Evolutionary conservation across 2,888 invertebrate genomes (phyloP).

Genomic region (Meta bourneti): DNA sequence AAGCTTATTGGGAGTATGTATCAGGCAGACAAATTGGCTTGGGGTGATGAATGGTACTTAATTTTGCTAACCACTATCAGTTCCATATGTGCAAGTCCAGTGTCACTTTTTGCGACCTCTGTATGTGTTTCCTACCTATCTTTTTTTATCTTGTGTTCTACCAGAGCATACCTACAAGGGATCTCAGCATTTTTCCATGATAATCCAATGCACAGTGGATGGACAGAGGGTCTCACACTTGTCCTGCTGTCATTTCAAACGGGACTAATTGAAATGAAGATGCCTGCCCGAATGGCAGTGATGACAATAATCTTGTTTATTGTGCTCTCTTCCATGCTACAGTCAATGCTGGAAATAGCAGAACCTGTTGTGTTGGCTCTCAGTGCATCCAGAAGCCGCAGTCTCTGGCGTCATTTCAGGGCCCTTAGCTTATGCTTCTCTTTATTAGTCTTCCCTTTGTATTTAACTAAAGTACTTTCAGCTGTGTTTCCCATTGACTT

Average conservation of each 20-base stretch:
- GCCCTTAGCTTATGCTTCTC: conserved; percentile 81
- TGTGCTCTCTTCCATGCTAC: conserved; percentile 83
- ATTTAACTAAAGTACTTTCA: conserved; percentile 82
- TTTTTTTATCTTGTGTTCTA: conserved; percentile 81
- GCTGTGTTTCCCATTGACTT: conserved; percentile 82
- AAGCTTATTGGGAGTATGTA: conserved; percentile 80
- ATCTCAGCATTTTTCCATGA: conserved; percentile 79
- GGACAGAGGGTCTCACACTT: conserved; percentile 83
- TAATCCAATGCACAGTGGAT: conserved; percentile 81
- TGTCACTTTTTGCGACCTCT: conserved; percentile 82
- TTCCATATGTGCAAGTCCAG: conserved; percentile 82
- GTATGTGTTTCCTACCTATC: conserved; percentile 83
- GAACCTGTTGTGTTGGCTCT: conserved; percentile 83
- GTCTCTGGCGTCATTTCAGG: conserved; percentile 80
- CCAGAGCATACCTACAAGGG: conserved; percentile 81
- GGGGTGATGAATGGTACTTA: conserved; percentile 80
- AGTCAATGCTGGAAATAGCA: conserved; percentile 83
- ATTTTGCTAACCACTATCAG: conserved; percentile 76
- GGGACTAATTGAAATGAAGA: conserved; percentile 82
- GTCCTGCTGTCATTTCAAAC: conserved; percentile 83
- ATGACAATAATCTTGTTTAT: conserved; percentile 83
- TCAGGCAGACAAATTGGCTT: conserved; percentile 79
- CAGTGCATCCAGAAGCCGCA: conserved; percentile 81
- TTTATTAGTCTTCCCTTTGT: conserved; percentile 81
- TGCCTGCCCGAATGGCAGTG: conserved; percentile 82